Evolutionary conservation across 2,113 vertebrate genomes (phyloP).

Genomic region (Nymphicus hollandicus): DNA sequence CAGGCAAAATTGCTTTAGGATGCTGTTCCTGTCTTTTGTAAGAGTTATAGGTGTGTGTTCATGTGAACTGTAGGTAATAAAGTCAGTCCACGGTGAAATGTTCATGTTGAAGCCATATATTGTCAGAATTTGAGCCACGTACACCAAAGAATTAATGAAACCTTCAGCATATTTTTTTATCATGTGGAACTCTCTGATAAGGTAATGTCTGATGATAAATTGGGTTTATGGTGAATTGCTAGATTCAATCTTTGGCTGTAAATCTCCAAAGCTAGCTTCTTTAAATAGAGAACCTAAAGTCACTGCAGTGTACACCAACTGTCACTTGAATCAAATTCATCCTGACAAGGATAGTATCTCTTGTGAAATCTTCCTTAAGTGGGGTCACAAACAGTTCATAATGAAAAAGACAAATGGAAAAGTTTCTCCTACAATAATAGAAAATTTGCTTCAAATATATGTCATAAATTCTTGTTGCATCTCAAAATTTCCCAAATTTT

Average conservation of each 20-base stretch:
- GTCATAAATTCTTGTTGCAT: not conserved
- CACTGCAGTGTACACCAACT: conserved; percentile 61
- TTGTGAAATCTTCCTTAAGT: conserved; percentile 69
- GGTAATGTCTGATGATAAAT: conserved; percentile 82
- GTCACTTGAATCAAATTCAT: conserved; percentile 80
- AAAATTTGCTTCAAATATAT: conserved; percentile 10
- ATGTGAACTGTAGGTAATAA: conserved; percentile 53
- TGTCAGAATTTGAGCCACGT: conserved; percentile 65
- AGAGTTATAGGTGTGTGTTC: conserved; percentile 41
- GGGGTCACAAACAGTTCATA: conserved; percentile 71
- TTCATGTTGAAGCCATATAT: conserved; percentile 58
- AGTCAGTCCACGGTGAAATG: conserved; percentile 57
- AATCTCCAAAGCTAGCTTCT: conserved; percentile 77
- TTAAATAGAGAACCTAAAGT: conserved; percentile 66
- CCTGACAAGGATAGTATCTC: conserved; percentile 70
- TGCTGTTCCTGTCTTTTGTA: conserved; percentile 9
- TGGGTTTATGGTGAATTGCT: conserved; percentile 77
- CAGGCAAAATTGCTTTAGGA: not conserved
- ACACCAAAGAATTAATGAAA: conserved; percentile 81
- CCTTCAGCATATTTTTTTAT: conserved; percentile 49
- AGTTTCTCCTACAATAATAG: not conserved
- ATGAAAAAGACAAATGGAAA: conserved; percentile 20
- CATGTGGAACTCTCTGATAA: conserved; percentile 72
- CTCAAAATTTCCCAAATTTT: conserved; percentile 15
- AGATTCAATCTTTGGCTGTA: conserved; percentile 77